Base-by-base conservation (phyloP, 2,797 vertebrate species). In the Garrulus glandarius region DNA sequence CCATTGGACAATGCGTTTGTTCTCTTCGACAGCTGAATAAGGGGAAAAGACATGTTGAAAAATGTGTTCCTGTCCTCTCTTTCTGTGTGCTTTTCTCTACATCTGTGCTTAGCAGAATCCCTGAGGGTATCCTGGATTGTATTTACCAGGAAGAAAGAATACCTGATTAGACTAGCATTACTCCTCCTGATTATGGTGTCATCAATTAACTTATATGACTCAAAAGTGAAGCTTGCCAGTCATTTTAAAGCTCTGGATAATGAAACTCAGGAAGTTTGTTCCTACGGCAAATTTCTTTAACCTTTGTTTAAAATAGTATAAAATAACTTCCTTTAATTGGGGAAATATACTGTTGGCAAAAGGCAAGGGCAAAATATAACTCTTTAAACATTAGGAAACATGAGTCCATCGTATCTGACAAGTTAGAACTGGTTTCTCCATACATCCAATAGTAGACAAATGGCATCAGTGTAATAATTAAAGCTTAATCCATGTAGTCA, bases 1-100 rank as follows among this genome's bases (percentile, higher is more conserved):
- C 77, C 7, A 23, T 85, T 78, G 94, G 89, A 97, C 96, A 96
- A 97, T 95, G 72, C 3, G 1, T 96, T 97, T 96, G 93, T 97
- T 97, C 95, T 95, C 69, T 87, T 96, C 69, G 85, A 95, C 96
- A 97, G 97, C 88, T 97, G 95, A 96, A 97, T 96, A 94, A 96
- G 94, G 81, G 91, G 81, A 89, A 96, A 96, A 96, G 95, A 94
- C 96, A 93, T 96, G 93, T 97, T 96, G 97, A 97, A 97, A 96
- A 97, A 97, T 96, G 97, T 94, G 96, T 96, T 96, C 95, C 95
- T 96, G 95, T 96, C 92, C 75, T 96, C 89, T 92, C 79, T 92
- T 77, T 95, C 93, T 91, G 74, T 95, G 85, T 80, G 94, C 84
- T 96, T 95, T 96, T 96, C 92, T 95, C 87, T 97, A 74, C 95